Conservation (phyloP, 2,888 invertebrate species). For the Rhogogaster chlorosoma region DNA sequence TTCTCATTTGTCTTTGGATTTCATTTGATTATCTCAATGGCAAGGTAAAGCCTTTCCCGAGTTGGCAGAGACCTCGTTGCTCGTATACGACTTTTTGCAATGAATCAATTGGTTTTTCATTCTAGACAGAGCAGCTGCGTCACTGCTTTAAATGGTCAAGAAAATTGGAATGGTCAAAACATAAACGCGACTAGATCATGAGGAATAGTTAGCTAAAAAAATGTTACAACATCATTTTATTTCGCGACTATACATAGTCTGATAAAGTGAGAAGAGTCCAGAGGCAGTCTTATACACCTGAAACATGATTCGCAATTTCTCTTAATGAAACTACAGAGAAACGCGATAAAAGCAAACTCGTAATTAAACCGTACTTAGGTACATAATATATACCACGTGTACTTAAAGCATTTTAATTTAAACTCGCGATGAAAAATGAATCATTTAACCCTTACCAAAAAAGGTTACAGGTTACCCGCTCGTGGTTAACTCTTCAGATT, state of each 20-base stretch:
- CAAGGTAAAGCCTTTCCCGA: background rate
- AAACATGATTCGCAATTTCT: conserved; percentile 26
- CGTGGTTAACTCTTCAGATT: background rate
- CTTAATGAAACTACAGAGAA: background rate
- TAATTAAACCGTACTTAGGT: conserved; percentile 19
- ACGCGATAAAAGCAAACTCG: background rate
- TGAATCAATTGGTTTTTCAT: background rate
- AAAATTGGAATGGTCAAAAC: background rate
- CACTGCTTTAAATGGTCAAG: background rate
- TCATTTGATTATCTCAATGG: background rate
- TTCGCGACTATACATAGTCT: background rate
- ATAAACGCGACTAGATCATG: background rate
- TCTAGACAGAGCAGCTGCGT: background rate
- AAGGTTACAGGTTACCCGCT: conserved; percentile 6
- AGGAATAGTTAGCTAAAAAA: background rate
- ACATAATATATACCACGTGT: background rate
- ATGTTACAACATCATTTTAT: background rate
- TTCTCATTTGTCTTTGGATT: background rate
- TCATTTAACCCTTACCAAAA: conserved; percentile 8
- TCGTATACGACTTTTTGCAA: background rate
- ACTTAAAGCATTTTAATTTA: conserved; percentile 7
- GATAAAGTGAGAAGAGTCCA: background rate
- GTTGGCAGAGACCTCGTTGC: background rate
- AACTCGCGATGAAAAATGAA: conserved; percentile 9
- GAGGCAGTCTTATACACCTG: background rate